Evolutionary conservation across 2,888 invertebrate species (phyloP), one percentile per base, ranked within the genome.

Genomic region (Glyphotaelius pellucidus): DNA sequence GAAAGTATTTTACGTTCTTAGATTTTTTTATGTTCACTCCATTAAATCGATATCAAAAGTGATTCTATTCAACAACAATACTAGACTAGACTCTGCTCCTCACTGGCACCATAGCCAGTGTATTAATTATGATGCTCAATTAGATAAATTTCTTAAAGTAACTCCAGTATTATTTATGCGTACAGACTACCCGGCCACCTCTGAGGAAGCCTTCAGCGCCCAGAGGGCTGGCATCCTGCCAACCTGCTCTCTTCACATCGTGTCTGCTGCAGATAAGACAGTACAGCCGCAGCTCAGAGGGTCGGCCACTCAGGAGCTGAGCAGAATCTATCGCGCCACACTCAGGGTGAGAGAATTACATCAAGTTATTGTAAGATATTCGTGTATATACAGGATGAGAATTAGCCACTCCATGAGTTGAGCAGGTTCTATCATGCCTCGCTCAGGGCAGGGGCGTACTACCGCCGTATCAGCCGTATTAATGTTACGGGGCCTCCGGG

Each of bases 221-320:
- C 90, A 90, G 52, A 42, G 84, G 12, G 90, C 90, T 19, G 90
- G 83, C 35, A 67, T 90, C 35, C 84, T 90, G 14, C 90, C 90
- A 25, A 84, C 83, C 12, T 31, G 83, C 35, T 31, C 90, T 31
- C 81, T 90, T 0, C 32, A 14, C 47, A 35, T 90, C 32, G n/a
- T 88, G 30, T 31, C 67, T 12, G 15, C 81, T 14, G 25, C 30
- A 32, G 52, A 47, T 14, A 31, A 47, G 14, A 9, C 14, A 12
- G n/a, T 30, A 32, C 32, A 84, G 19, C 67, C 67, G 2, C n/a
- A 47, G 35, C 4, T 19, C 7, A 12, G 47, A 31, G 79, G 80
- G 14, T 47, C 30, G 4, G 19, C 35, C 12, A 90, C 81, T 47
- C 47, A 42, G 47, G 90, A 90, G 67, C 84, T 90, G 11, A 25